Evolutionary conservation across 2,113 vertebrate genomes (phyloP), one percentile per base, ranked within the genome.

Genomic region (Asarcornis scutulata): DNA sequence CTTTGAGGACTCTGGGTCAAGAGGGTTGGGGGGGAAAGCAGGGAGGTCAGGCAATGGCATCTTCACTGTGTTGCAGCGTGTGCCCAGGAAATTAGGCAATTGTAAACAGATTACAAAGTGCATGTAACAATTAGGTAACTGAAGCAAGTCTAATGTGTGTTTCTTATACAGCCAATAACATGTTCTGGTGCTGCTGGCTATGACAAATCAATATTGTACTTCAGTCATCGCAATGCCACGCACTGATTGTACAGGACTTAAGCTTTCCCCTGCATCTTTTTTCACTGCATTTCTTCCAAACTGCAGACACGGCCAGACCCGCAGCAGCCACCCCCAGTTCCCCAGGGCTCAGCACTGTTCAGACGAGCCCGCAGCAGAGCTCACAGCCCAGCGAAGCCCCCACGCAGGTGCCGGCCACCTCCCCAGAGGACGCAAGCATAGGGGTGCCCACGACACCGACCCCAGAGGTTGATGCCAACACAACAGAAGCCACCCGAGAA

Each of bases 261-360:
- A 25, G 9, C 77, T 44, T 46, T 44, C 64, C 55, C 23, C 2
- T 15, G 13, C 31, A 3, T 8, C 34, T 55, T 68, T 79, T 60
- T 66, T 36, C 80, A 68, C 4, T 55, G 52, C 32, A 0, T 91
- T 64, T 63, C 68, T 75, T 5, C 68, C 42, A 17, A 83, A 5
- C 53, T 0, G 2, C 32, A 88, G 63, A 13, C 17, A 1, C 23
- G 0, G 1, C 4, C 0, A 0, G 1, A 4, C 2, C 52, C 22
- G 15, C 6, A 46, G 5, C 86, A 67, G 1, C 14, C 62, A 52
- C 2, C 18, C 1, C 32, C 6, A 38, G 34, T 1, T 21, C 59
- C 1, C 1, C 10, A 0, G 53, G 3, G 55, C n/a, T 14, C 90
- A 12, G 8, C 1, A 60, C 6, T 0, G 9, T 11, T 18, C 27